Conservation (phyloP, 2,888 invertebrate species). For the Conomelus anceps region DNA sequence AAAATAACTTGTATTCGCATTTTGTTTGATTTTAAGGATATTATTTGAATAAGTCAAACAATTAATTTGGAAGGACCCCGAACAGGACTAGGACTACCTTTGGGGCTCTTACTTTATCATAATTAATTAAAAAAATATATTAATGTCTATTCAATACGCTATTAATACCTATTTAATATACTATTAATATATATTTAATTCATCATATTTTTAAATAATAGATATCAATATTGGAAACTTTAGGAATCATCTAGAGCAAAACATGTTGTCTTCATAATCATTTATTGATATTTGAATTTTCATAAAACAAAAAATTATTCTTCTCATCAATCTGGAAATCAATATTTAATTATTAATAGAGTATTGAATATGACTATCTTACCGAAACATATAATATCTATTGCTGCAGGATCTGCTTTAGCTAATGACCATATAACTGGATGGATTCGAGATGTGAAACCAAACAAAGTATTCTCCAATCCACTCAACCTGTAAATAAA, state of each 20-base stretch:
- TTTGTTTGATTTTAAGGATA: too few relatives aligned
- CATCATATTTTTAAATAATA: not conserved
- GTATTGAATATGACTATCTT: slow-evolving; percentile 24
- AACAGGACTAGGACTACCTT: too few relatives aligned
- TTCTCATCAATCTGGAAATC: not conserved
- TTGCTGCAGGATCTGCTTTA: slow-evolving; percentile 46
- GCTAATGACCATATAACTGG: slow-evolving; percentile 48
- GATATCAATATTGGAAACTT: not conserved
- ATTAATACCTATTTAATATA: too few relatives aligned
- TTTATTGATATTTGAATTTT: not conserved
- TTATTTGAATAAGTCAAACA: too few relatives aligned
- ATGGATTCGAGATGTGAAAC: slow-evolving; percentile 57
- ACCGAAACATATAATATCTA: slow-evolving; percentile 69
- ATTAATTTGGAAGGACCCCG: too few relatives aligned
- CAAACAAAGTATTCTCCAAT: slow-evolving; percentile 76
- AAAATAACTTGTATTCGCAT: too few relatives aligned
- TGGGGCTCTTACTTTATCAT: too few relatives aligned
- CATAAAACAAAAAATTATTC: not conserved
- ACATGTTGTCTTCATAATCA: not conserved
- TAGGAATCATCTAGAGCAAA: not conserved
- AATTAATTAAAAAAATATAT: too few relatives aligned
- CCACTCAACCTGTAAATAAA: slow-evolving; percentile 61
- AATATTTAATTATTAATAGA: not conserved
- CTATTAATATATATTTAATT: not conserved
- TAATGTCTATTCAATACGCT: too few relatives aligned